A percentile compares a stretch with the other conserved stretches of the same genome.
Conservation (phyloP, 2,888 invertebrate genomes). For the Anoplius nigerrimus region DNA sequence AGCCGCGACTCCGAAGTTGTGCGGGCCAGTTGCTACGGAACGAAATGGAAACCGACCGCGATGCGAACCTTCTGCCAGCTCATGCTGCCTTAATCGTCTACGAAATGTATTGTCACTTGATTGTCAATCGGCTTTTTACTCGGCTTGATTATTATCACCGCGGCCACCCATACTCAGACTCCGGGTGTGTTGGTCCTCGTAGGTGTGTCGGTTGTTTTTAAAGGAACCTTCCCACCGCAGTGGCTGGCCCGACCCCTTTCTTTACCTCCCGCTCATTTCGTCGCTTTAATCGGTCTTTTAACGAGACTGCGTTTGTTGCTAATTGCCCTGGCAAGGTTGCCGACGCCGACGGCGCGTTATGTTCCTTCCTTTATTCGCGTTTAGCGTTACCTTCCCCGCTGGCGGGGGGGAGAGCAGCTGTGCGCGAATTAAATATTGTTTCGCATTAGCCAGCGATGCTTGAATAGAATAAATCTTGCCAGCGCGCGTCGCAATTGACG, state of each 20-base stretch:
- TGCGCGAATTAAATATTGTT: background rate
- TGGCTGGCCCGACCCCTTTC: too few species aligned
- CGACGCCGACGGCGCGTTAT: too few species aligned
- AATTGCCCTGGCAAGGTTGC: too few species aligned
- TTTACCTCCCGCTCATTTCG: background rate
- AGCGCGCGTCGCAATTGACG: background rate
- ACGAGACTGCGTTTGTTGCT: too few species aligned
- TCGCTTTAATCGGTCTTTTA: too few species aligned
- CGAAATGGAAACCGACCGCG: background rate
- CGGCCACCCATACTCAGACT: background rate
- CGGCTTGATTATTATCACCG: constrained; percentile 30
- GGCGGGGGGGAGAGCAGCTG: too few species aligned
- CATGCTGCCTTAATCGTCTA: constrained; percentile 60
- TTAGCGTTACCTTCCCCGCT: too few species aligned
- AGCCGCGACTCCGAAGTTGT: constrained; percentile 55
- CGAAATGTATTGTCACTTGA: constrained; percentile 72
- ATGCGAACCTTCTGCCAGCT: constrained; percentile 49
- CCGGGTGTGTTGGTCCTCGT: too few species aligned
- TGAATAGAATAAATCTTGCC: background rate
- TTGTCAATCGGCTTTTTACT: constrained; percentile 69
- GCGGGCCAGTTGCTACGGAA: constrained; percentile 56
- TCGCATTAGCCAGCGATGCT: background rate
- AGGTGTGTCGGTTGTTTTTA: too few species aligned
- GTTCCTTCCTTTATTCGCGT: too few species aligned
- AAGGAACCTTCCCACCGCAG: too few species aligned